phyloP scores from a whole-genome alignment of 2,888 invertebrate genomes.

The Ypsolopha sequella region DNA sequence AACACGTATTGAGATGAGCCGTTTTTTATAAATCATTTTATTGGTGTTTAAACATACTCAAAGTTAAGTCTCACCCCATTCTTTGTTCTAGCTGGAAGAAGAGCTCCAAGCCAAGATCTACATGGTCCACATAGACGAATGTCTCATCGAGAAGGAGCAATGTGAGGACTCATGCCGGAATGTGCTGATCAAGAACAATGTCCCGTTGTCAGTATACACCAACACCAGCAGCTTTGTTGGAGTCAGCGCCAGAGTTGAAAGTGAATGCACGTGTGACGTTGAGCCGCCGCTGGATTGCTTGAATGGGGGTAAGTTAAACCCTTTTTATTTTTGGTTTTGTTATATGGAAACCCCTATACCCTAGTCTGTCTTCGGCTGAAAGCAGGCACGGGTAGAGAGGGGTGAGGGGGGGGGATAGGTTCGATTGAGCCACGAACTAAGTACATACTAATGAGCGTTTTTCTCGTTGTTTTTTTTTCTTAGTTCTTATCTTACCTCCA shows the following conservation, averaged over 20 bases:
- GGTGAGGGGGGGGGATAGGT: too few species aligned
- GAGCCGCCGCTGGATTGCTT: slow-evolving; percentile 73
- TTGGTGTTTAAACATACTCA: too few species aligned
- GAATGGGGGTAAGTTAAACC: slow-evolving; percentile 76
- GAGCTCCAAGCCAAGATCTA: slow-evolving; percentile 80
- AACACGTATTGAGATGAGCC: too few species aligned
- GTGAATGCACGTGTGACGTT: slow-evolving; percentile 79
- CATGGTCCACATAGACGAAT: slow-evolving; percentile 94
- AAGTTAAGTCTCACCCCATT: not conserved
- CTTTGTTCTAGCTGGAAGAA: slow-evolving; percentile 69
- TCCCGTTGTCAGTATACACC: slow-evolving; percentile 88
- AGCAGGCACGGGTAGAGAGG: too few species aligned
- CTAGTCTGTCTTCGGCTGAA: too few species aligned
- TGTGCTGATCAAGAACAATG: slow-evolving; percentile 77
- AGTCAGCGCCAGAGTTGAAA: slow-evolving; percentile 85
- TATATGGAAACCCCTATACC: too few species aligned
- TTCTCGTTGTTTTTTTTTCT: too few species aligned
- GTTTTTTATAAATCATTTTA: too few species aligned
- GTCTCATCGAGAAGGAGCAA: slow-evolving; percentile 80
- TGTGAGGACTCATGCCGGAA: slow-evolving; percentile 86
- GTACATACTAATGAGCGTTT: too few species aligned
- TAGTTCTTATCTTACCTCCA: too few species aligned
- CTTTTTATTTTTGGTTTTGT: too few species aligned
- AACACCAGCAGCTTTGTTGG: slow-evolving; percentile 96
- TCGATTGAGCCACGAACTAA: too few species aligned